Evolutionary conservation across 2,797 vertebrate genomes (phyloP).

Genomic region (Dicrostonyx torquatus): DNA sequence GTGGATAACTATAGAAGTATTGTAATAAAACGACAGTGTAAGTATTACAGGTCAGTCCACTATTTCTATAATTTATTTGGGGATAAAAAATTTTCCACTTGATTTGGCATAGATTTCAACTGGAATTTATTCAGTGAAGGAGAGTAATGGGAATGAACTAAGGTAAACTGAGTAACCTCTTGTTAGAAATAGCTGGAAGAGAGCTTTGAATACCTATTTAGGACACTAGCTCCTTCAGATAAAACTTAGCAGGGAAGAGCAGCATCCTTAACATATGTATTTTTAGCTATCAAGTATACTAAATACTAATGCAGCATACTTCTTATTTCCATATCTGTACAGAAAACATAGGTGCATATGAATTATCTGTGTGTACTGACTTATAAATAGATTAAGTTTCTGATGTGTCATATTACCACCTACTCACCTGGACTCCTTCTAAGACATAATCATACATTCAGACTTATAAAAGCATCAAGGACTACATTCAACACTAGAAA

Average conservation of each 20-base stretch:
- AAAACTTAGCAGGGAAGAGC: neutral
- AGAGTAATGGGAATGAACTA: neutral
- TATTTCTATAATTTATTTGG: conserved; percentile 24
- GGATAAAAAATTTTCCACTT: neutral
- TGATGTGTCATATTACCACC: neutral
- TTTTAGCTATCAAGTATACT: neutral
- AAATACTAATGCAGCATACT: neutral
- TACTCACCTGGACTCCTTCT: neutral
- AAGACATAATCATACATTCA: neutral
- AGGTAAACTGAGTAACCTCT: neutral
- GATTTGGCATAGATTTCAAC: neutral
- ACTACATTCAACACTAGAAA: neutral
- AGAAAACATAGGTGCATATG: neutral
- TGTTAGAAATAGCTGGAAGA: neutral
- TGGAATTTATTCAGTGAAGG: neutral
- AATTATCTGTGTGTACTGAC: neutral
- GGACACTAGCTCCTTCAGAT: neutral
- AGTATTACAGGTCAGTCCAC: neutral
- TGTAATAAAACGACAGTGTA: neutral
- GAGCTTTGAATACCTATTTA: no score
- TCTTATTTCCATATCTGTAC: neutral
- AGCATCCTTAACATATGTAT: neutral
- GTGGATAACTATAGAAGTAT: neutral
- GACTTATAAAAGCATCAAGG: neutral
- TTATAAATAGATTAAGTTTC: neutral